Base-by-base conservation (phyloP, 2,113 vertebrate genomes). In the Chionomys nivalis region DNA sequence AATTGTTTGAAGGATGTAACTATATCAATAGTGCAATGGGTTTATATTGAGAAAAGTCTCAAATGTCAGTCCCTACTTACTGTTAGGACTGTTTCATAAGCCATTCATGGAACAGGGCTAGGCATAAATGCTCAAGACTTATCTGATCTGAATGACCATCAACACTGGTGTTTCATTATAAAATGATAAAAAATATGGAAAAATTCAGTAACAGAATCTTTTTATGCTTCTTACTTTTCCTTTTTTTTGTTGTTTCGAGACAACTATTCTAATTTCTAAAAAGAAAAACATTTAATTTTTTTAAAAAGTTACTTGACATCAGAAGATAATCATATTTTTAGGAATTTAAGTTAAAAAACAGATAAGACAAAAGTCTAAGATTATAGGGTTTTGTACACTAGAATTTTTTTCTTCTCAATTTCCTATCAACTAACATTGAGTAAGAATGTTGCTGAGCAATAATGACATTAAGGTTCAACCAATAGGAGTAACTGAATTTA, bases 201-300 rank as follows among this genome's bases (percentile, higher is more conserved):
- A 89, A 70, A 88, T 39, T 24, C 0, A 70, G 31, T 28, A 85
- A 68, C 21, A 94, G 31, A 73, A 3, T 16, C 24, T 65, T 31
- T 55, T 58, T 58, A 58, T 58, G 1, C 17, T 58, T 58, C 17
- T 58, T 58, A 58, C 55, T 58, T 58, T 58, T 55, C 55, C 55
- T 58, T 21, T 58, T 49, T 55, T 58, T 19, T 58, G 17, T 58
- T 58, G 19, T 0, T 58, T 58, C 1, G 5, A 58, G 55, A 19
- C 55, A 19, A 49, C 47, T 91, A 86, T 21, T 33, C 36, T 77
- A 96, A 96, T 81, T 91, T 89, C 8, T 91, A 87, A 52, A 31
- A 94, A 58, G 68, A 95, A 92, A 92, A 1, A 78, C 55, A 55
- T 66, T 85, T 94, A 88, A 87, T 68, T 65, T 61, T 61, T 39